A percentile compares a stretch with the other conserved stretches of the same genome.
phyloP scores from a whole-genome alignment of 2,797 vertebrate species.

The Acrossocheilus fasciatus region DNA sequence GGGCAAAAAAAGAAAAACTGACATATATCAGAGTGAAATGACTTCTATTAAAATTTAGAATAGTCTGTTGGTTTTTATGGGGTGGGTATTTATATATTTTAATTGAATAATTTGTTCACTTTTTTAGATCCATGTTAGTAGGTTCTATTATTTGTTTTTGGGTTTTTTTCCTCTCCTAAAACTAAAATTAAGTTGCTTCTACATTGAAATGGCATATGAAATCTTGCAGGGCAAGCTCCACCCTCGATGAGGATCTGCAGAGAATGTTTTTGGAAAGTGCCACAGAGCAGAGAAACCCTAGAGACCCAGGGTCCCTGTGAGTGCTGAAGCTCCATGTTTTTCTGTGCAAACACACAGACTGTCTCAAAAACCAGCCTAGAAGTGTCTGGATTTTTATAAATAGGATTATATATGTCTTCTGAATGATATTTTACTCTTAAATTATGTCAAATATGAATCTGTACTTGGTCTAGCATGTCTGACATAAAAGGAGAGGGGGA shows the following conservation, averaged over 20 bases:
- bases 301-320: neutral
- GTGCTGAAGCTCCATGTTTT: conserved; percentile 6
- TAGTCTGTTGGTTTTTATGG: neutral
- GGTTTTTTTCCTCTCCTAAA: neutral
- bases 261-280: conserved; percentile 40
- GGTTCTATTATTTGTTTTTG: neutral
- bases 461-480: conserved; percentile 27
- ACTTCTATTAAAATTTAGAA: neutral
- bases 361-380: neutral
- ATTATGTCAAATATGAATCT: neutral
- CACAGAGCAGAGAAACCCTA: neutral
- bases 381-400: neutral
- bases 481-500: conserved; percentile 41
- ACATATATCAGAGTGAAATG: neutral
- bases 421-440: neutral
- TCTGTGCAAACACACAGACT: too few relatives aligned
- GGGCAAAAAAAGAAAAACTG: neutral
- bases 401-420: neutral
- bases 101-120: neutral
- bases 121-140: neutral
- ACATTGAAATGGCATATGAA: neutral
- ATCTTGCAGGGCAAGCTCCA: conserved; percentile 66
- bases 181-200: too few relatives aligned
- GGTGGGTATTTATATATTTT: neutral
- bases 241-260: conserved; percentile 66